phyloP scores from a whole-genome alignment of 2,888 invertebrate genomes.

The Caenorhabditis sp. region DNA sequence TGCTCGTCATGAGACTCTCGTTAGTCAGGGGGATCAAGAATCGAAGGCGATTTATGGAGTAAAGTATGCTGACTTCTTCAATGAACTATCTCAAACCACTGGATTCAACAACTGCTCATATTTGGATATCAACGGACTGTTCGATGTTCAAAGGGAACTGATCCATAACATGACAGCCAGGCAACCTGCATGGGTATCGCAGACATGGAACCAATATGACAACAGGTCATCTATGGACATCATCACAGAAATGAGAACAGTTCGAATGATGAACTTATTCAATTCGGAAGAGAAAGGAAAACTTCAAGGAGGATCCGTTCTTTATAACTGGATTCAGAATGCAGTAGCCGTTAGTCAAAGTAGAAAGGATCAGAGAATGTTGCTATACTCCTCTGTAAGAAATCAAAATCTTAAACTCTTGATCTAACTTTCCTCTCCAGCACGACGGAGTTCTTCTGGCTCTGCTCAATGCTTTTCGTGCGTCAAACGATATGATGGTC shows the following conservation, averaged over 20 bases:
- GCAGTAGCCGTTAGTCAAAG: slow-evolving; percentile 69
- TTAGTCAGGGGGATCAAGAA: slow-evolving; percentile 36
- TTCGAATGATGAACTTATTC: slow-evolving; percentile 56
- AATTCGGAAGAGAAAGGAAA: slow-evolving; percentile 58
- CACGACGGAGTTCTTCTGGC: slow-evolving; percentile 78
- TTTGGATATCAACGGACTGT: slow-evolving; percentile 66
- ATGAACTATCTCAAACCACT: slow-evolving; percentile 65
- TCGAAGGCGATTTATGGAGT: slow-evolving; percentile 38
- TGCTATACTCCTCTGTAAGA: slow-evolving; percentile 76
- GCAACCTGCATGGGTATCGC: slow-evolving; percentile 76
- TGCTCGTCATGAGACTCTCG: slow-evolving; percentile 52
- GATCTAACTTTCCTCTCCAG: slow-evolving; percentile 60
- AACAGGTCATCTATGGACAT: slow-evolving; percentile 69
- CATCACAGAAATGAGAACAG: slow-evolving; percentile 64
- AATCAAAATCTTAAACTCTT: too few species aligned
- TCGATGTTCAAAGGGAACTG: slow-evolving; percentile 74
- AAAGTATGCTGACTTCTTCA: slow-evolving; percentile 74
- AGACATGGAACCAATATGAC: slow-evolving; percentile 73
- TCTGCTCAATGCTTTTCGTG: slow-evolving; percentile 72
- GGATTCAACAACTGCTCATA: slow-evolving; percentile 68
- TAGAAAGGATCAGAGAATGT: slow-evolving; percentile 69
- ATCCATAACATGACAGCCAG: slow-evolving; percentile 64
- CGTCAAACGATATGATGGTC: slow-evolving; percentile 69
- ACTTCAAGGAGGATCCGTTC: slow-evolving; percentile 72
- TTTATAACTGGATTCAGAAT: slow-evolving; percentile 73